Evolutionary conservation across 2,888 invertebrate species (phyloP), one percentile per base, ranked within the genome.

Genomic region (Vandiemenella viatica): DNA sequence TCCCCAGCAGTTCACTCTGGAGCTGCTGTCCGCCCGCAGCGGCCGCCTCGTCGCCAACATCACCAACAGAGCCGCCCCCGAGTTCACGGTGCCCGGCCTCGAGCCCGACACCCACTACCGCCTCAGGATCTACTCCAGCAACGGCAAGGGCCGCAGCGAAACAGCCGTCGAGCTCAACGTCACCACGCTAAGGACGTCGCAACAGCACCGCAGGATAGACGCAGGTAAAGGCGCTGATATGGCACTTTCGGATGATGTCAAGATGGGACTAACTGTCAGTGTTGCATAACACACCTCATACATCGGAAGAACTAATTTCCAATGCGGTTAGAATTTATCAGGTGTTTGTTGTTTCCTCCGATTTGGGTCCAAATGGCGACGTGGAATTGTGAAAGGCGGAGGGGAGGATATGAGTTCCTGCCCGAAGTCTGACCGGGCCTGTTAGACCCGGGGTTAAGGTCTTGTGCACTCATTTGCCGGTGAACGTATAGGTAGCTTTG

Each of bases 91-190:
- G 46, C 62, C 66, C 43, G 70, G 69, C 47, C 60, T 75, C 53
- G 70, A 73, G 53, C 66, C 73, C 4, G 70, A 70, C 42, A 67
- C 67, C 43, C 69, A 69, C 49, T 71, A 72, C 58, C 60, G 64
- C 22, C 53, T 62, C 65, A 71, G 54, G 66, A 70, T 53, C 67
- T 76, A 52, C 69, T 72, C 60, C 66, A 72, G 59, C 66, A 77
- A 67, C 70, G 72, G 71, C 55, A 77, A 68, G 69, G 76, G 64
- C 65, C 63, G 66, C 56, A 73, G 73, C 52, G 63, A 64, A 52
- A 62, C 62, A 45, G 60, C 67, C 1, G 61, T 63, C 16, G 64
- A 68, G 4, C 55, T 73, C 13, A 58, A 63, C 48, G 66, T 72
- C 15, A 63, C 64, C 18, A 74, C 74, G 5, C 60, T 69, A 7